Percentiles rank a stretch among this genome's conserved stretches.
Conservation (phyloP, 1,140 invertebrate genomes). For the Rhopalosiphum padi region DNA sequence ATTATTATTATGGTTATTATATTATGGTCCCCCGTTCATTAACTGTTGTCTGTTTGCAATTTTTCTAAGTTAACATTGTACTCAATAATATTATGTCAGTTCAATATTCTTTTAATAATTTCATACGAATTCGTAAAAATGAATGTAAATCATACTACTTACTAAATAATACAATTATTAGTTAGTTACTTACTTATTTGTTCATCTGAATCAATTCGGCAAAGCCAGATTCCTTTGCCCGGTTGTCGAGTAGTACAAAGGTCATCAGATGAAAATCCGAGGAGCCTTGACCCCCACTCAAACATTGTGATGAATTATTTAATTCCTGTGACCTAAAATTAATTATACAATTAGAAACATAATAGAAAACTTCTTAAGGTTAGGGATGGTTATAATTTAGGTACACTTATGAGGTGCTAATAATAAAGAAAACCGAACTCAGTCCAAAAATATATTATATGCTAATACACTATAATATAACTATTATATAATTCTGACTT, state of each 20-base stretch:
- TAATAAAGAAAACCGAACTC: not conserved
- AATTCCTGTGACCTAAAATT: not conserved
- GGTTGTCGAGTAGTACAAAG: not conserved
- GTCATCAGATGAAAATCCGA: conserved; percentile 35
- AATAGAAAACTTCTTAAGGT: not conserved
- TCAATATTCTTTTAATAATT: not conserved
- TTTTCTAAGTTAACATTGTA: not conserved
- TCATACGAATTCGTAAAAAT: not conserved
- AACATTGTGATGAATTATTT: conserved; percentile 32
- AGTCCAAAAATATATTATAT: not conserved
- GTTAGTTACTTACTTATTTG: conserved; percentile 36
- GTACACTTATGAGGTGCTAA: not conserved
- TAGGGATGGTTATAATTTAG: not conserved
- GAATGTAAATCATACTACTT: not conserved
- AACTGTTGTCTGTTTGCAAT: not conserved
- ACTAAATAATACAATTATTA: not conserved
- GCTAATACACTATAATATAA: not conserved
- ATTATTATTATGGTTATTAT: not conserved
- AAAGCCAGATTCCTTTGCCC: conserved; percentile 42
- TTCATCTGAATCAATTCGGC: conserved; percentile 43
- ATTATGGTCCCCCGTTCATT: not conserved
- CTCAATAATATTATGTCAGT: not conserved
- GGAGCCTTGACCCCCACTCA: conserved; percentile 36
- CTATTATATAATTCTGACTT: not conserved
- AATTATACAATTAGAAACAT: not conserved